Conservation (phyloP, 2,113 vertebrate genomes). For the Lates calcarifer region DNA sequence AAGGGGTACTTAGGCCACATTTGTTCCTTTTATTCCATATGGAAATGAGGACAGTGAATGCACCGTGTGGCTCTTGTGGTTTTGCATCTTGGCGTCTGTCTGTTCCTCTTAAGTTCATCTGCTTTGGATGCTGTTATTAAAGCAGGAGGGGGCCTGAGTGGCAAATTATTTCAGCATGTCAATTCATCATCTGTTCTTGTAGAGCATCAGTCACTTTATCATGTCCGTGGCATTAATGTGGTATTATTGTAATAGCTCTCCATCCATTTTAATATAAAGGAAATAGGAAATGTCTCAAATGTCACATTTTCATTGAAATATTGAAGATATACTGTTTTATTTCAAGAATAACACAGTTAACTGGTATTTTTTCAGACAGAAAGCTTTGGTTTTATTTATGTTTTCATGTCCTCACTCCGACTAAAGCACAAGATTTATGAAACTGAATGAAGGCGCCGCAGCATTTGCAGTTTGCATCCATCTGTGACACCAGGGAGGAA, state of each 20-base stretch:
- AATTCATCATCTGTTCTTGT: conserved; percentile 46
- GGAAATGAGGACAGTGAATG: conserved; percentile 19
- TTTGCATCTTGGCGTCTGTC: conserved; percentile 43
- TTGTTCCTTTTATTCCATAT: conserved; percentile 37
- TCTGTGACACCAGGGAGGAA: conserved; percentile 55
- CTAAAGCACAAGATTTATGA: conserved; percentile 6
- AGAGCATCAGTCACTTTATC: conserved; percentile 44
- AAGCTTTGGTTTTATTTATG: conserved; percentile 12
- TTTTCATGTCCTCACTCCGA: background rate
- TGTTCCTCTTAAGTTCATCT: conserved; percentile 32
- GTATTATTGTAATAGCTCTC: conserved; percentile 26
- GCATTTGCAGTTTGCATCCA: conserved; percentile 25
- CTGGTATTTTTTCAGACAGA: background rate
- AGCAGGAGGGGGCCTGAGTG: conserved; percentile 21
- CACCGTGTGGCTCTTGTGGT: conserved; percentile 16
- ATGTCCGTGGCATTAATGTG: conserved; percentile 39
- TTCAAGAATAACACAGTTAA: conserved; percentile 4
- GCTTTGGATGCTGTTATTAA: conserved; percentile 46
- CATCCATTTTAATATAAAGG: conserved; percentile 49
- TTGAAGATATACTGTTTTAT: background rate
- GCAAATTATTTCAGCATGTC: conserved; percentile 34
- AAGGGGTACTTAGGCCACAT: conserved; percentile 22
- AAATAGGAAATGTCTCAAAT: conserved; percentile 17
- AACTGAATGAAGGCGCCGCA: background rate
- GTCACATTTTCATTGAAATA: conserved; percentile 25